phyloP scores from a whole-genome alignment of 2,113 vertebrate genomes.

The Leptodactylus fuscus region DNA sequence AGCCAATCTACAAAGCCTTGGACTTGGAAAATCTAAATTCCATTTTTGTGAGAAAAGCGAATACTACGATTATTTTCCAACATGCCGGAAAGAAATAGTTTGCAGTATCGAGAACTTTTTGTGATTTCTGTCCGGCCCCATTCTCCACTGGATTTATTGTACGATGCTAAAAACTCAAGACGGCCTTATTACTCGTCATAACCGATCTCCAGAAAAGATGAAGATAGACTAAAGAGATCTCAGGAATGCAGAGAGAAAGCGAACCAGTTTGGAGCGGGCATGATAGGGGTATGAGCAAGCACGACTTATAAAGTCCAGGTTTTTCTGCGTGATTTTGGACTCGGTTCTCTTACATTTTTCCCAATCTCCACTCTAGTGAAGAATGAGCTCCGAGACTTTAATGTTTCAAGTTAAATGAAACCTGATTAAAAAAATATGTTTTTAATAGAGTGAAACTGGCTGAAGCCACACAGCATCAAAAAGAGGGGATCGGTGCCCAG shows the following conservation, averaged over 20 bases:
- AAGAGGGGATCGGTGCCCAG: constrained; percentile 59
- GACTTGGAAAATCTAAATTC: too few relatives aligned
- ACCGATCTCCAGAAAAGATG: background rate
- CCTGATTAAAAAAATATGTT: constrained; percentile 67
- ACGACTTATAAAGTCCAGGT: constrained; percentile 27
- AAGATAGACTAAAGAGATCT: too few relatives aligned
- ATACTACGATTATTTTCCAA: background rate
- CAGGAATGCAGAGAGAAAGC: background rate
- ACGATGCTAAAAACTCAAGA: background rate
- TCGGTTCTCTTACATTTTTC: constrained; percentile 20
- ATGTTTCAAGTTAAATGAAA: constrained; percentile 71
- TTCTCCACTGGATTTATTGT: too few relatives aligned
- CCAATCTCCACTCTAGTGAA: constrained; percentile 28
- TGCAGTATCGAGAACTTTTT: background rate
- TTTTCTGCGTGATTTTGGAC: constrained; percentile 40
- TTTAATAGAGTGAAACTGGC: constrained; percentile 66
- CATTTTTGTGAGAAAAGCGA: too few relatives aligned
- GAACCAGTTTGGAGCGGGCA: background rate
- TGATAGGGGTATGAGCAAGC: background rate
- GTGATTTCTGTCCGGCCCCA: background rate
- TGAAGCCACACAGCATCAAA: constrained; percentile 68
- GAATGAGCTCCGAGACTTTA: constrained; percentile 71
- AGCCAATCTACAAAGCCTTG: too few relatives aligned
- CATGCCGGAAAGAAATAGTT: background rate
- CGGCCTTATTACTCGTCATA: background rate